Evolutionary conservation across 2,797 vertebrate genomes (phyloP).

Genomic region (Syncerus caffer): DNA sequence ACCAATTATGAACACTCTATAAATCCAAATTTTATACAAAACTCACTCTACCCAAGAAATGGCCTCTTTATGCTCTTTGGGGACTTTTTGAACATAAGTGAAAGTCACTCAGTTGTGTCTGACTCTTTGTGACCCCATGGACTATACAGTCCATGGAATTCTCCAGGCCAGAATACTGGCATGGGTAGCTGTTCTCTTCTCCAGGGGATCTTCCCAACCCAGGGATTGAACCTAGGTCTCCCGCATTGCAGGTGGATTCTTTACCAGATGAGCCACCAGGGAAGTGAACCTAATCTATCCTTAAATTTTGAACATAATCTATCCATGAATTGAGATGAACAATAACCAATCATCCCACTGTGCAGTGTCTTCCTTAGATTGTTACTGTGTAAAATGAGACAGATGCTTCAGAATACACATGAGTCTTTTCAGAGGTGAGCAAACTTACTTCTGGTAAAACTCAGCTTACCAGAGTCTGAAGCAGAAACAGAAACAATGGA

Average conservation of each 20-base stretch:
- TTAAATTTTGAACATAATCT: not conserved
- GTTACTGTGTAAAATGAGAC: not conserved
- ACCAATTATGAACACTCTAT: not conserved
- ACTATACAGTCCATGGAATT: not conserved
- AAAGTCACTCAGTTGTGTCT: not conserved
- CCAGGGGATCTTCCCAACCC: not conserved
- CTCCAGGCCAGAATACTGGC: not conserved
- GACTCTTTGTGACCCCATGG: not conserved
- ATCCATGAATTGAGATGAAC: not conserved
- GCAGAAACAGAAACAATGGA: not conserved
- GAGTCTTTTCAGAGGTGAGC: not conserved
- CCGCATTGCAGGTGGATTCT: not conserved
- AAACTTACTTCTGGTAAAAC: not conserved
- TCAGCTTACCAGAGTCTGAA: not conserved
- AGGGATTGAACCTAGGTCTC: not conserved
- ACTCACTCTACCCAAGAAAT: not conserved
- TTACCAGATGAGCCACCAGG: not conserved
- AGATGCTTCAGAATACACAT: not conserved
- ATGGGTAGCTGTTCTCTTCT: not conserved
- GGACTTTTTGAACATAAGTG: not conserved
- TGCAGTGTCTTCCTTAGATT: not conserved
- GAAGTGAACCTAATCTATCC: not conserved
- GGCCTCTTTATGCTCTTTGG: not conserved
- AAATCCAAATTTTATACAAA: not conserved
- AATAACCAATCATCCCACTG: not conserved